Evolutionary conservation across 2,888 invertebrate species (phyloP).

Genomic region (Orthosia cruda): DNA sequence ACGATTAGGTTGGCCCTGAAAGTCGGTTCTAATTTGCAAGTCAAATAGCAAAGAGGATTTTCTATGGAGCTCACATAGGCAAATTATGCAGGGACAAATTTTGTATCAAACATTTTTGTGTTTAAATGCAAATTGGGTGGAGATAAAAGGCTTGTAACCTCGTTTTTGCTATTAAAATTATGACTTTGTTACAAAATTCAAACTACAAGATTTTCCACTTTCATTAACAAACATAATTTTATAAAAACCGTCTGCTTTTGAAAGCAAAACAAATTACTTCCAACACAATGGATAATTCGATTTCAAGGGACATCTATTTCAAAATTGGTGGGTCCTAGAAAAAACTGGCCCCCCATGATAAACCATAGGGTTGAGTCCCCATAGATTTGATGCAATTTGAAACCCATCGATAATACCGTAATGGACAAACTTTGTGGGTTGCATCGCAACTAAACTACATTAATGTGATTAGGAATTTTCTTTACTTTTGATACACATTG

Average conservation of each 20-base stretch:
- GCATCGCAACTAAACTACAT: conserved; percentile 89
- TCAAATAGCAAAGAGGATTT: conserved; percentile 62
- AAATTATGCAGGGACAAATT: conserved; percentile 64
- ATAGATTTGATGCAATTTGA: conserved; percentile 87
- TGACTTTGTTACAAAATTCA: not conserved
- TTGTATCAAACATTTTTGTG: conserved; percentile 60
- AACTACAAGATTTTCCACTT: conserved; percentile 11
- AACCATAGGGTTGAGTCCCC: conserved; percentile 80
- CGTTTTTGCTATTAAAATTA: conserved; percentile 40
- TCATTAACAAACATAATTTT: not conserved
- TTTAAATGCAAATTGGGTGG: conserved; percentile 59
- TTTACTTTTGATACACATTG: conserved; percentile 74
- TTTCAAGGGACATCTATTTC: conserved; percentile 57
- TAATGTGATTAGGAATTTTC: conserved; percentile 87
- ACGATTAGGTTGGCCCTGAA: conserved; percentile 60
- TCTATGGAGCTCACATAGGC: conserved; percentile 52
- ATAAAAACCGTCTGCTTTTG: not conserved
- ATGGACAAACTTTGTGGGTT: conserved; percentile 87
- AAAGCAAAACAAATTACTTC: conserved; percentile 30
- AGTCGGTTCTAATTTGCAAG: conserved; percentile 63
- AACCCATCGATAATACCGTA: conserved; percentile 89
- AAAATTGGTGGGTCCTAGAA: conserved; percentile 52
- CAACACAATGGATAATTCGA: conserved; percentile 54
- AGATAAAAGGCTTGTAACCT: conserved; percentile 43
- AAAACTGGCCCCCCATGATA: conserved; percentile 61